phyloP scores from a whole-genome alignment of 2,888 invertebrate species.

The Strigamia transsilvanica region DNA sequence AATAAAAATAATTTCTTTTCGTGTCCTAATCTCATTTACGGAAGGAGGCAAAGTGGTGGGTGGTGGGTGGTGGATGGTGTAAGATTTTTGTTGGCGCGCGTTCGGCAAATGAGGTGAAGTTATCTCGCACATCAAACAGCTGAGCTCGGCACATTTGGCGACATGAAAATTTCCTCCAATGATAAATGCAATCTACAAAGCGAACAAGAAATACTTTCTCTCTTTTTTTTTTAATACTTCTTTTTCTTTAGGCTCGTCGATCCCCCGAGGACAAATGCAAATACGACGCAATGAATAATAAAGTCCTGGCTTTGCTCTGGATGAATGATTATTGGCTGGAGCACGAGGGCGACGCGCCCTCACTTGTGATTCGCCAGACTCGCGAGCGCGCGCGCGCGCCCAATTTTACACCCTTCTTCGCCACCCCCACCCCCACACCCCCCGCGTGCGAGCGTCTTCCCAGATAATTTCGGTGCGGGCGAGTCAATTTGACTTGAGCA shows the following conservation, averaged over 20 bases:
- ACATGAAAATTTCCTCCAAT: slow-evolving; percentile 41
- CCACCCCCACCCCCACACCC: background rate
- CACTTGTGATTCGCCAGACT: slow-evolving; percentile 6
- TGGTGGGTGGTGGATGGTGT: slow-evolving; percentile 4
- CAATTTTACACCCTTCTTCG: slow-evolving; percentile 6
- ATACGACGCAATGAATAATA: slow-evolving; percentile 51
- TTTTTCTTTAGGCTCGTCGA: slow-evolving; percentile 5
- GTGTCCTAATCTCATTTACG: slow-evolving; percentile 8
- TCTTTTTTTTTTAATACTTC: slow-evolving; percentile 34
- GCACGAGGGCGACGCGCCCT: background rate
- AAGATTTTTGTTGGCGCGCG: background rate
- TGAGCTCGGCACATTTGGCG: slow-evolving; percentile 48
- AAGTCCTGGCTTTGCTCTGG: slow-evolving; percentile 49
- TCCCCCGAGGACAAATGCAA: slow-evolving; percentile 50
- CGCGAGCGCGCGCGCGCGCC: background rate
- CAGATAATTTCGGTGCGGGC: background rate
- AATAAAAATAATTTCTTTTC: slow-evolving; percentile 8
- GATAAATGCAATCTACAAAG: slow-evolving; percentile 37
- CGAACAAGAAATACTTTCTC: slow-evolving; percentile 9
- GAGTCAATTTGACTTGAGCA: slow-evolving; percentile 11
- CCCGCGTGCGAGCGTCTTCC: background rate
- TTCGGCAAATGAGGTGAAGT: slow-evolving; percentile 50
- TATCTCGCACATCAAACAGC: slow-evolving; percentile 33
- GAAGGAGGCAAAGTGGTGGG: background rate
- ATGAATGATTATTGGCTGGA: slow-evolving; percentile 52